Percentiles rank a stretch among this genome's conserved stretches.
Conservation (phyloP, 1,140 invertebrate species). For the Polypedilum pembai region DNA sequence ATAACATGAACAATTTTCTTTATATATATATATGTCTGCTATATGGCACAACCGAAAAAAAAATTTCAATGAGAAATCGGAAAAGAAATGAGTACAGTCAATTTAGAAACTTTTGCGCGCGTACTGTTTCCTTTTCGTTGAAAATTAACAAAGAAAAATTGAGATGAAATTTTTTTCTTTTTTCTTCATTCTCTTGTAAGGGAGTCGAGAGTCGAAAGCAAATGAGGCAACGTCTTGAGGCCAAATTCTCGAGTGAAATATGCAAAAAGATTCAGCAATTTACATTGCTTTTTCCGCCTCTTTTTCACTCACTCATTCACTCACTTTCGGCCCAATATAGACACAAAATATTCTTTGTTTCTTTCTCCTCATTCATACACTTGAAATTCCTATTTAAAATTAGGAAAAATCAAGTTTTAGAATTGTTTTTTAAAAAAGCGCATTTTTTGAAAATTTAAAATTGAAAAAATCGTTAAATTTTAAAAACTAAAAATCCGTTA, state of each 20-base stretch:
- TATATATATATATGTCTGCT: background rate
- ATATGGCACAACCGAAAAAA: background rate
- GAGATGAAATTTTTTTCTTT: background rate
- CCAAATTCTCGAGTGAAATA: constrained; percentile 5
- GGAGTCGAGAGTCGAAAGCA: background rate
- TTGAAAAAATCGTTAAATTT: too few relatives aligned
- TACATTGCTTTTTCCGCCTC: constrained; percentile 10
- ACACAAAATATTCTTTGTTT: background rate
- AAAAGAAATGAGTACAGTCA: constrained; percentile 11
- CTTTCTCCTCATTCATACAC: too few relatives aligned
- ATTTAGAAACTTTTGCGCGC: background rate
- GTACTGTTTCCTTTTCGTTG: background rate
- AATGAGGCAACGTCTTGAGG: constrained; percentile 8
- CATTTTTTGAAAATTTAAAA: too few relatives aligned
- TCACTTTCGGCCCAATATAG: background rate
- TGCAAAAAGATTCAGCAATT: constrained; percentile 6
- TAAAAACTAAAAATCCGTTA: too few relatives aligned
- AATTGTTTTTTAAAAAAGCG: too few relatives aligned
- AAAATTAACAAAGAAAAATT: constrained; percentile 3
- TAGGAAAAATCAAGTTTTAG: too few relatives aligned
- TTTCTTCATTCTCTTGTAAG: background rate
- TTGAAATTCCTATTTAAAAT: too few relatives aligned
- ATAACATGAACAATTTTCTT: background rate
- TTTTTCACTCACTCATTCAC: background rate
- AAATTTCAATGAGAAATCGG: constrained; percentile 11